Evolutionary conservation across 2,888 invertebrate species (phyloP), one percentile per base, ranked within the genome.

Genomic region (Latheticus oryzae): DNA sequence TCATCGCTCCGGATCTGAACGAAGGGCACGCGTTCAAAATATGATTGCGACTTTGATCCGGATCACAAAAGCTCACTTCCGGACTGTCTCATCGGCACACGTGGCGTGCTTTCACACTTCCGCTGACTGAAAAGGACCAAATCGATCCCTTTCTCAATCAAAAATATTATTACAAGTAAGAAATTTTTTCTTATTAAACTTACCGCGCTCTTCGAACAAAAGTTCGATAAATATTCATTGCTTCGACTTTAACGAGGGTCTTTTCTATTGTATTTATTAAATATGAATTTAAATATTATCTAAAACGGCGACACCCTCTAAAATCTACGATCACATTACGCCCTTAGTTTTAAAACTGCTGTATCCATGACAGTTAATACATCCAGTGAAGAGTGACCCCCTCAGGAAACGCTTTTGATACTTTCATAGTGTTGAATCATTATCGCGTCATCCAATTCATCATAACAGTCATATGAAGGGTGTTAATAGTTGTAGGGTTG

Each of bases 321-420:
- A 9, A 64, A 68, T 64, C 58, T 58, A 64, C 63, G 67, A 67
- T 71, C 67, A 62, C 58, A 66, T 67, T 68, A 74, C 74, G 72
- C 72, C 73, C 73, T 67, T 66, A 69, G 70, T 69, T 68, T 73
- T 71, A 71, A 73, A 72, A 75, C 69, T 66, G 63, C 70, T 63
- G 73, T 76, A 77, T 77, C 76, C 74, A 75, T 77, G 74, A 73
- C 77, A 76, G 76, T 76, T 77, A 77, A 77, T 76, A 71, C 73
- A 26, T 52, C 57, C 63, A 68, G 63, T 62, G 47, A 45, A 54
- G 5, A 61, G 50, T n/a, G n/a, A n/a, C 69, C 66, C 70, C 70
- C 68, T 50, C 70, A 72, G 76, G 76, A 77, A 75, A 73, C 70
- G 66, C 71, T 70, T 71, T 70, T 70, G 73, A 74, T 74, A 26